Percentiles rank a stretch among this genome's conserved stretches.
Conservation (phyloP, 2,888 invertebrate species). For the Ectobius pallidus region DNA sequence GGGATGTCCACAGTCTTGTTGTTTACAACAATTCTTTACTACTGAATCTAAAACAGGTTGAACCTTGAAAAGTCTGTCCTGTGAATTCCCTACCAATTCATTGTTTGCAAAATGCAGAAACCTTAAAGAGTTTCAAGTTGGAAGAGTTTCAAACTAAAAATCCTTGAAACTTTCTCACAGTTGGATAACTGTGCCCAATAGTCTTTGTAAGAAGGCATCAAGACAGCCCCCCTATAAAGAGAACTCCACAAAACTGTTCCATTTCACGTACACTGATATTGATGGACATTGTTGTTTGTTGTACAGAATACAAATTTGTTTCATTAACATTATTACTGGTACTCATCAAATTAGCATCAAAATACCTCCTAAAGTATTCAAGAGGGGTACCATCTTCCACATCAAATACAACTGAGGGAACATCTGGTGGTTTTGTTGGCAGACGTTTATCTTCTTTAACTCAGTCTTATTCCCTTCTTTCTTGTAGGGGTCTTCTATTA, state of each 20-base stretch:
- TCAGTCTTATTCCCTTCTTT: not conserved
- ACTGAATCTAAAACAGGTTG: not conserved
- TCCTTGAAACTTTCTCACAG: not conserved
- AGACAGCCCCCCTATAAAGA: not conserved
- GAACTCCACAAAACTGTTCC: not conserved
- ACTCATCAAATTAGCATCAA: not conserved
- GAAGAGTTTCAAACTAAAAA: not conserved
- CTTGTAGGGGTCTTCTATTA: too few species aligned
- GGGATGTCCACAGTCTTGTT: too few species aligned
- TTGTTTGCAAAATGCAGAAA: not conserved
- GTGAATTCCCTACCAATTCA: not conserved
- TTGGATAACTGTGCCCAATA: not conserved
- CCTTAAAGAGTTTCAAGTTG: not conserved
- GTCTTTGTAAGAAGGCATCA: conserved; percentile 11
- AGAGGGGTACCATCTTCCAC: not conserved
- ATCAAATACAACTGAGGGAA: not conserved
- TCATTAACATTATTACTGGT: not conserved
- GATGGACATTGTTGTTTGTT: not conserved
- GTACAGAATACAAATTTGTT: not conserved
- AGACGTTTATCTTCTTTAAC: too few species aligned
- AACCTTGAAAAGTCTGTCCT: not conserved
- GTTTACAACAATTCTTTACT: not conserved
- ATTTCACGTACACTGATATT: not conserved
- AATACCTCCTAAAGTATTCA: conserved; percentile 15
- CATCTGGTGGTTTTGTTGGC: too few species aligned